phyloP scores from a whole-genome alignment of 2,888 invertebrate genomes.

The Stegophylla sp. region DNA sequence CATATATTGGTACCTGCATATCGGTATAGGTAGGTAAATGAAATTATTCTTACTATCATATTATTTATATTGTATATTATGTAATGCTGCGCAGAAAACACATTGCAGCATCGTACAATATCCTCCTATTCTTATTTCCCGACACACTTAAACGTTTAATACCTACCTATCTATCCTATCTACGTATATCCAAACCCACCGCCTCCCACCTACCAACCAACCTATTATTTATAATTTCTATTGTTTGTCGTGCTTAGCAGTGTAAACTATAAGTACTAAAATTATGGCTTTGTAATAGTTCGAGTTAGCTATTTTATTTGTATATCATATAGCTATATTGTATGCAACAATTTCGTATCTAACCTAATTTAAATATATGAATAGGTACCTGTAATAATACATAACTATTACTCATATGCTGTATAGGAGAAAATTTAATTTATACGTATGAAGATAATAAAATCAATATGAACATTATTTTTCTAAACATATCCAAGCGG shows the following conservation, averaged over 20 bases:
- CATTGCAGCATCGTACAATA: neutral
- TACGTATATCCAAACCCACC: neutral
- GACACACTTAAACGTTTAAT: neutral
- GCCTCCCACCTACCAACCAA: neutral
- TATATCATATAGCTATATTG: no score
- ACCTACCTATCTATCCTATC: neutral
- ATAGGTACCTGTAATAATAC: no score
- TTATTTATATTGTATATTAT: conserved; percentile 5
- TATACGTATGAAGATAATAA: no score
- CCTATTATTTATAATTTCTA: conserved; percentile 19
- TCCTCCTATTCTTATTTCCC: neutral
- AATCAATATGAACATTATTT: no score
- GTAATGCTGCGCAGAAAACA: neutral
- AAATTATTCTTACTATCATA: conserved; percentile 8
- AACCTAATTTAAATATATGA: no score
- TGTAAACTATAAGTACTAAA: neutral
- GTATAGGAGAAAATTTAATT: no score
- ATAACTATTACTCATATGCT: no score
- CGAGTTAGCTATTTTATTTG: no score
- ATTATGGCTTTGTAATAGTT: neutral
- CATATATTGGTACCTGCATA: neutral
- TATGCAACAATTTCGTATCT: no score
- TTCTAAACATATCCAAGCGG: no score
- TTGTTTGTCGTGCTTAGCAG: conserved; percentile 15
- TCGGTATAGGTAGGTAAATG: neutral